Conservation (phyloP, 2,888 invertebrate genomes). For the Eubasilissa splendida region DNA sequence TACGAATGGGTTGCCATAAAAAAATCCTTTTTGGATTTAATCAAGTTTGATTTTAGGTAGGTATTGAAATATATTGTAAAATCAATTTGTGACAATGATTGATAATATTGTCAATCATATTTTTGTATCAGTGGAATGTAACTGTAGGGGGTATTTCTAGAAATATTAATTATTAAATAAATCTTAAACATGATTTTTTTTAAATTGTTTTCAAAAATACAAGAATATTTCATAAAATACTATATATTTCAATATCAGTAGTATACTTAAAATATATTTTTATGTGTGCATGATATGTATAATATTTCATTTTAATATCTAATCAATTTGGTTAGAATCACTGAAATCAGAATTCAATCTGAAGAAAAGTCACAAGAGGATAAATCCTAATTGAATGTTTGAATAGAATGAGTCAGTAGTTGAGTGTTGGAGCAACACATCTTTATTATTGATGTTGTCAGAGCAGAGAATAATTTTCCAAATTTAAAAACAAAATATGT, state of each 20-base stretch:
- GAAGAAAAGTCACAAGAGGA: no score
- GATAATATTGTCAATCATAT: neutral
- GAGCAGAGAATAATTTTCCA: neutral
- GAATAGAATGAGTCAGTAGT: no score
- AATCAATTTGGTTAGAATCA: no score
- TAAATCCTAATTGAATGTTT: no score
- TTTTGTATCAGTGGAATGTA: neutral
- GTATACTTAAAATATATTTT: no score
- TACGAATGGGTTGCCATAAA: neutral
- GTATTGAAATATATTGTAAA: neutral
- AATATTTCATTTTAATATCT: no score
- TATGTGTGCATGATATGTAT: no score
- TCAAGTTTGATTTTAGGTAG: neutral
- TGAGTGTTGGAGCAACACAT: no score
- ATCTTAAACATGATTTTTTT: neutral
- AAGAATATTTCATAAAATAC: neutral
- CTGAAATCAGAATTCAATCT: no score
- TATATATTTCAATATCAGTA: neutral
- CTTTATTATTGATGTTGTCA: no score
- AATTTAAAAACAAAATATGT: neutral
- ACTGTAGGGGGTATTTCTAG: neutral
- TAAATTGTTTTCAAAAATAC: neutral
- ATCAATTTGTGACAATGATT: neutral
- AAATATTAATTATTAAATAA: neutral
- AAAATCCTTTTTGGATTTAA: neutral